A percentile compares a stretch with the other conserved stretches of the same genome.
Conservation (phyloP, 2,888 invertebrate species). For the Encarsia formosa region DNA sequence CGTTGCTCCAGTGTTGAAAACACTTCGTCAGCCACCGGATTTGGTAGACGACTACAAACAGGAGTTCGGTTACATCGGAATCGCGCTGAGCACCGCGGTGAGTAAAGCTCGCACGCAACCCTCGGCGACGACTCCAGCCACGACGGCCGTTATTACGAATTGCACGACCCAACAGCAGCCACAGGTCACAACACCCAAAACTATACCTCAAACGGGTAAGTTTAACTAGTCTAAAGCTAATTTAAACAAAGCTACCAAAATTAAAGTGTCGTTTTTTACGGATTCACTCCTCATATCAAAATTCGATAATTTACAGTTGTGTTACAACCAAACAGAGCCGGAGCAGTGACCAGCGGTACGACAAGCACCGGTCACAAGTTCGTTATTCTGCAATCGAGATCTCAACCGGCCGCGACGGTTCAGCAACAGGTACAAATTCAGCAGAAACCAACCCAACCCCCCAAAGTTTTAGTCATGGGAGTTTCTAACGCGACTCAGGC, state of each 20-base stretch:
- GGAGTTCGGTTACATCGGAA: slow-evolving; percentile 85
- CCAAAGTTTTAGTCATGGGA: slow-evolving; percentile 56
- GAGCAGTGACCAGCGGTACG: slow-evolving; percentile 34
- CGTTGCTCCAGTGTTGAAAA: slow-evolving; percentile 79
- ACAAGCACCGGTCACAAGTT: slow-evolving; percentile 42
- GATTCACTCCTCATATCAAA: too few relatives aligned
- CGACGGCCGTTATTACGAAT: slow-evolving; percentile 33
- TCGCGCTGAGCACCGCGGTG: slow-evolving; percentile 73
- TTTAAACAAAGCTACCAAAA: too few relatives aligned
- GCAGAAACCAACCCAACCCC: slow-evolving; percentile 40
- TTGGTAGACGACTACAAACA: slow-evolving; percentile 80
- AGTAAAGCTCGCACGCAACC: slow-evolving; percentile 72
- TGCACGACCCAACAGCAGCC: slow-evolving; percentile 40
- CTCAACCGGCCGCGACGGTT: slow-evolving; percentile 41
- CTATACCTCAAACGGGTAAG: slow-evolving; percentile 40
- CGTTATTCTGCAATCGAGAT: slow-evolving; percentile 46
- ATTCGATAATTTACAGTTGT: slow-evolving; percentile 48
- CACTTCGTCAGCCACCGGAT: slow-evolving; percentile 73
- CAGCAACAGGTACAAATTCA: slow-evolving; percentile 16
- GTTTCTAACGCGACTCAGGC: slow-evolving; percentile 47
- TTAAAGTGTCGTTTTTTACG: too few relatives aligned
- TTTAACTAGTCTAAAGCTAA: too few relatives aligned
- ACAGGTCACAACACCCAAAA: slow-evolving; percentile 37
- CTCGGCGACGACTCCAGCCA: slow-evolving; percentile 43
- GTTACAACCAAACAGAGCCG: slow-evolving; percentile 50